Conservation (phyloP, 2,797 vertebrate genomes). For the Onychomys leucogaster region DNA sequence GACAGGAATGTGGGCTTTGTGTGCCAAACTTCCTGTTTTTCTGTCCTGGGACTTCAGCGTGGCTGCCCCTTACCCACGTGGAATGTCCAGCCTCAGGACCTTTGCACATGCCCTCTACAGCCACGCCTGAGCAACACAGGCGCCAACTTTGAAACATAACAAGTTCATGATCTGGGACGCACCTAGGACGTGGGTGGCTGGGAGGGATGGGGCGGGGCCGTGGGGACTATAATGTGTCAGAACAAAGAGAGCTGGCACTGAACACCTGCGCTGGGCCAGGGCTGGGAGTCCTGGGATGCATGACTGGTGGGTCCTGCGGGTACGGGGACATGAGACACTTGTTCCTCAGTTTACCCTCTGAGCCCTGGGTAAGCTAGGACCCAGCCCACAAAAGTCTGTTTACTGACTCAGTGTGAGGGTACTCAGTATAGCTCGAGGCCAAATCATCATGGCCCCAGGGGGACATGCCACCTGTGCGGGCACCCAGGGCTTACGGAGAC, state of each 20-base stretch:
- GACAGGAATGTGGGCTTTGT: not conserved
- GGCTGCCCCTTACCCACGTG: not conserved
- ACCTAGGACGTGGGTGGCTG: not conserved
- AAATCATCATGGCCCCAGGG: not conserved
- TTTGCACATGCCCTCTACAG: not conserved
- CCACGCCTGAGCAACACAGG: not conserved
- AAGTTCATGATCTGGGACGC: not conserved
- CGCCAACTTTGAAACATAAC: slow-evolving; percentile 73
- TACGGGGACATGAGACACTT: fast-evolving
- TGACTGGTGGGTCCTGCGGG: not conserved
- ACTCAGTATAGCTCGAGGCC: not conserved
- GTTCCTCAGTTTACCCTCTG: not conserved
- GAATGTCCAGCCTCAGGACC: not conserved
- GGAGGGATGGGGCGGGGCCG: not conserved
- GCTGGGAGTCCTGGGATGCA: not conserved
- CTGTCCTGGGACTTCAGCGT: not conserved
- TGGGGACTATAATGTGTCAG: slow-evolving; percentile 63
- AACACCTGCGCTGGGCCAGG: slow-evolving; percentile 12
- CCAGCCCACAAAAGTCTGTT: not conserved
- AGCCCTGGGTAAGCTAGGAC: not conserved
- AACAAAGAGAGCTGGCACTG: not conserved
- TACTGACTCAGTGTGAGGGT: too few relatives aligned
- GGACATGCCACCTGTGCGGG: too few relatives aligned
- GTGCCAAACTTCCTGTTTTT: not conserved
- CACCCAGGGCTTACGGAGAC: too few relatives aligned